Conservation (phyloP, 2,888 invertebrate species). For the Catotricha subobsoleta region DNA sequence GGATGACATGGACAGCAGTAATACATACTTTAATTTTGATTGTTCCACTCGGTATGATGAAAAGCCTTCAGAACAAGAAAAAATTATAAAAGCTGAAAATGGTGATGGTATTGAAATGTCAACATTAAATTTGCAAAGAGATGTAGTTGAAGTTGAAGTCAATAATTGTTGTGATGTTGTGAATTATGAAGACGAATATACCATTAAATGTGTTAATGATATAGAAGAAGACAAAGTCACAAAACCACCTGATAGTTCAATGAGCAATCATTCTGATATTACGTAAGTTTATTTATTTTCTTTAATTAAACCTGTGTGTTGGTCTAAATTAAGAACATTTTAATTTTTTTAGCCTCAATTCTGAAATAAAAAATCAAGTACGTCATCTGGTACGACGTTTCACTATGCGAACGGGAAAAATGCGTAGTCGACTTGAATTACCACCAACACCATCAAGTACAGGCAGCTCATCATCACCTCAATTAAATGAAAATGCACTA, state of each 20-base stretch:
- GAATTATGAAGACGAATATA: background rate
- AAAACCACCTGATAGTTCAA: conserved; percentile 1
- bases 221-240: conserved; percentile 4
- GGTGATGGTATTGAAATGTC: conserved; percentile 8
- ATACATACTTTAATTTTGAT: conserved; percentile 3
- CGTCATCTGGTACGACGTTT: conserved; percentile 41
- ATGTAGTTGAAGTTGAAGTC: background rate
- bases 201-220: background rate
- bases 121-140: background rate
- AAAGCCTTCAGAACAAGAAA: background rate
- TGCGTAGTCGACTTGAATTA: conserved; percentile 38
- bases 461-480: conserved; percentile 31
- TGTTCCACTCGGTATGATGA: background rate
- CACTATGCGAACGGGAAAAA: conserved; percentile 37
- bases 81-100: background rate
- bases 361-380: conserved; percentile 22
- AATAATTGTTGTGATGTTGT: background rate
- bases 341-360: conserved; percentile 5
- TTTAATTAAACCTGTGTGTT: background rate
- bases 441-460: conserved; percentile 45
- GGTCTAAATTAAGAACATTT: background rate
- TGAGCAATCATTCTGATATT: conserved; percentile 5
- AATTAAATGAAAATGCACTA: conserved; percentile 8
- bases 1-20: conserved; percentile 1
- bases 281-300: background rate